Percentiles rank a stretch among this genome's conserved stretches.
phyloP scores from a whole-genome alignment of 2,797 vertebrate species.

The Selene dorsalis region DNA sequence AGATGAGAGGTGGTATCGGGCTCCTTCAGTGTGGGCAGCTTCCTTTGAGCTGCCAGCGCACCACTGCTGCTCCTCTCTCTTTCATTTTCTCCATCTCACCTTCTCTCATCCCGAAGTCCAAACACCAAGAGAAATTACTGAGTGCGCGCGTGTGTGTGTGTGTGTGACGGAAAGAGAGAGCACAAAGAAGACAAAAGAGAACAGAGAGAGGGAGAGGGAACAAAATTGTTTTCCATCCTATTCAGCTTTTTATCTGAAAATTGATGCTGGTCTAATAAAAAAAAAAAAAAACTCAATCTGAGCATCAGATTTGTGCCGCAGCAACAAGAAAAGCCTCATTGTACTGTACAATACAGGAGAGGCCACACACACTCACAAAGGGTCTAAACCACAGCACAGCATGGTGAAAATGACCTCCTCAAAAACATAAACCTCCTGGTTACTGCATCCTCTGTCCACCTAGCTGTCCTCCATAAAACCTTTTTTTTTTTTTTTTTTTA shows the following conservation, averaged over 20 bases:
- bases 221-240: slow-evolving; percentile 73
- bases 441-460: too few relatives aligned
- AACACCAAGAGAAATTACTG: slow-evolving; percentile 86
- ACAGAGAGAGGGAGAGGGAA: slow-evolving; percentile 38
- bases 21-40: slow-evolving; percentile 67
- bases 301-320: slow-evolving; percentile 50
- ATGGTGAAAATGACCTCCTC: slow-evolving; percentile 8
- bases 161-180: slow-evolving; percentile 48
- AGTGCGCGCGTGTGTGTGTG: slow-evolving; percentile 50
- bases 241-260: slow-evolving; percentile 74
- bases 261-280: slow-evolving; percentile 55
- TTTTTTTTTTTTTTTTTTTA: too few relatives aligned
- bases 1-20: slow-evolving; percentile 67
- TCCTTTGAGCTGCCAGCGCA: slow-evolving; percentile 69
- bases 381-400: not conserved
- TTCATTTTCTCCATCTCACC: slow-evolving; percentile 75
- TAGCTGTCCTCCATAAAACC: not conserved
- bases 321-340: slow-evolving; percentile 44
- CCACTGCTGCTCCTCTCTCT: slow-evolving; percentile 61
- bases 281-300: slow-evolving; percentile 42
- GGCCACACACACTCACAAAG: slow-evolving; percentile 17
- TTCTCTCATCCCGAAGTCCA: slow-evolving; percentile 74
- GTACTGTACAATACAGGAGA: slow-evolving; percentile 2
- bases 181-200: slow-evolving; percentile 47
- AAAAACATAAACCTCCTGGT: not conserved